Evolutionary conservation across 2,797 vertebrate species (phyloP).

Genomic region (Arrhamphus sclerolepis): DNA sequence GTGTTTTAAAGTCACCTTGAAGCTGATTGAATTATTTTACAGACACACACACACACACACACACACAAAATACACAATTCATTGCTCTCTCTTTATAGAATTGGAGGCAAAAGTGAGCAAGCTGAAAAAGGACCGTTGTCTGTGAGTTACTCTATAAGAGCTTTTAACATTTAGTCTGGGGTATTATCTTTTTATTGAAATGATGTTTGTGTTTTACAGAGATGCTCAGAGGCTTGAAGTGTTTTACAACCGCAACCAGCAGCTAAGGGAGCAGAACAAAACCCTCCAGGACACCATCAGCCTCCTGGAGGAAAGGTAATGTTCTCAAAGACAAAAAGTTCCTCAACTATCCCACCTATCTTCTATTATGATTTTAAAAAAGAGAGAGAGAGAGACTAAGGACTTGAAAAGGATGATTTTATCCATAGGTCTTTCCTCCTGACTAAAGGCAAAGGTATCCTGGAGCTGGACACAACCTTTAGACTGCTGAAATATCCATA

Average conservation of each 20-base stretch:
- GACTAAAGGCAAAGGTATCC: no score
- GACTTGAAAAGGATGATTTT: no score
- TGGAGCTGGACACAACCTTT: no score
- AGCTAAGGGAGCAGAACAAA: constrained; percentile 92
- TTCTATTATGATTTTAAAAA: no score
- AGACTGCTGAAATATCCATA: no score
- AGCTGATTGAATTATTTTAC: background rate
- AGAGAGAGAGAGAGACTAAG: no score
- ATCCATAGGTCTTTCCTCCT: no score
- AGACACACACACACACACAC: background rate
- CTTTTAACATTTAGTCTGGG: no score
- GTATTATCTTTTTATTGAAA: background rate
- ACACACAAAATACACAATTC: background rate
- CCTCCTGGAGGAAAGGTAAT: constrained; percentile 90
- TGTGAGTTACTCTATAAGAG: constrained; percentile 81
- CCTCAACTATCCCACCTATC: background rate
- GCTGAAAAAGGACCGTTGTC: constrained; percentile 92
- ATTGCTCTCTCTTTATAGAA: constrained; percentile 72
- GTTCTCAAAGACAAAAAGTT: rapidly evolving
- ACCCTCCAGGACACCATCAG: constrained; percentile 87
- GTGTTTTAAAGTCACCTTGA: background rate
- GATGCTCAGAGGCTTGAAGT: constrained; percentile 94
- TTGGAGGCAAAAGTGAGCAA: constrained; percentile 91
- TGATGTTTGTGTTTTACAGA: constrained; percentile 69
- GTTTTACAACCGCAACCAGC: constrained; percentile 91